Conservation (phyloP, 2,888 invertebrate species). For the Ctenicera cuprea region DNA sequence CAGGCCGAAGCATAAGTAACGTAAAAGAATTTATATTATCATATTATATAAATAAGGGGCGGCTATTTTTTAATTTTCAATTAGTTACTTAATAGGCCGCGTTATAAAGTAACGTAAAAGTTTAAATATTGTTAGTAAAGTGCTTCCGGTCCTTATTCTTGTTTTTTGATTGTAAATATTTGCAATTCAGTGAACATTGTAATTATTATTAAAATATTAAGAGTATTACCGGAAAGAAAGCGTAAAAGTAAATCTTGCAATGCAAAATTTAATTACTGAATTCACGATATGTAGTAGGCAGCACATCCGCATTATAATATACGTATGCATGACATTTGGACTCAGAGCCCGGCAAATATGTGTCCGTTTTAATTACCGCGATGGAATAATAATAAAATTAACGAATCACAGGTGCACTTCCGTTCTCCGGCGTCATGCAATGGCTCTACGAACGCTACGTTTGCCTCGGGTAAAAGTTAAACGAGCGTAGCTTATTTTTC, state of each 20-base stretch:
- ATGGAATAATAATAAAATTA: constrained; percentile 66
- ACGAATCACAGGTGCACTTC: constrained; percentile 66
- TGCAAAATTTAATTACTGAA: constrained; percentile 35
- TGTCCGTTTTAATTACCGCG: constrained; percentile 63
- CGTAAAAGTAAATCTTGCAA: constrained; percentile 35
- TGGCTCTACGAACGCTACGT: constrained; percentile 36
- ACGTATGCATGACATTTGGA: constrained; percentile 57
- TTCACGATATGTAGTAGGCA: constrained; percentile 27
- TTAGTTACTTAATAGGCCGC: too few species aligned
- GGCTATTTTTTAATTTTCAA: too few species aligned
- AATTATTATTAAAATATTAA: constrained; percentile 28
- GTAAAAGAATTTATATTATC: too few species aligned
- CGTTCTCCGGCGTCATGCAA: constrained; percentile 58
- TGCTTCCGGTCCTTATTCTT: too few species aligned
- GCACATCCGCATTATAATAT: constrained; percentile 45
- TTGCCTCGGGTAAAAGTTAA: constrained; percentile 34
- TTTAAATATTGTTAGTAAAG: too few species aligned
- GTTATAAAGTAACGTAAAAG: too few species aligned
- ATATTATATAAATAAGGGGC: too few species aligned
- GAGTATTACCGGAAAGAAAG: constrained; percentile 40
- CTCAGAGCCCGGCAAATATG: constrained; percentile 57
- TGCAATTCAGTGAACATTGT: too few species aligned
- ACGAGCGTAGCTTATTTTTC: constrained; percentile 33
- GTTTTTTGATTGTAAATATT: too few species aligned
- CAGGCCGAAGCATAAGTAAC: too few species aligned